Evolutionary conservation across 92 coral and sea anemone genomes (phyloP).

Genomic region (Desmophyllum pertusum): DNA sequence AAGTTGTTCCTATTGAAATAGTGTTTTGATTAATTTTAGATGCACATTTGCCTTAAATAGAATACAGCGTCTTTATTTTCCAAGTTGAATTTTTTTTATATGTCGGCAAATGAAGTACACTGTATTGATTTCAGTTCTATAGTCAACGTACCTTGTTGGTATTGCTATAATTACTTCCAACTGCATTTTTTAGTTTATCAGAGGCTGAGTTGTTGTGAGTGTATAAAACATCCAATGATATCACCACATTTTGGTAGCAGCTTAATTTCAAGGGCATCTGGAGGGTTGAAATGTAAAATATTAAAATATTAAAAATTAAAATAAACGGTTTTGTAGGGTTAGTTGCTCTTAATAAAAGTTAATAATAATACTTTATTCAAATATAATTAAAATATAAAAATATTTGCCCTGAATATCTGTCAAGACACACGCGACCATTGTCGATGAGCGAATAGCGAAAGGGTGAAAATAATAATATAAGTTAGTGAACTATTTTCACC

Average conservation of each 20-base stretch:
- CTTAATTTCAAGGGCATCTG: slow-evolving; percentile 24
- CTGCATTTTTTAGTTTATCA: neutral
- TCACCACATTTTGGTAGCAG: neutral
- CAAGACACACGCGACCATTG: too few species aligned
- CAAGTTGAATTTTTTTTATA: neutral
- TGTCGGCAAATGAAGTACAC: neutral
- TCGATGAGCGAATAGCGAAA: too few species aligned
- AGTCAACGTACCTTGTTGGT: slow-evolving; percentile 2
- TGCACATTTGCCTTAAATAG: neutral
- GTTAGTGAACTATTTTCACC: too few species aligned
- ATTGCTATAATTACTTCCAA: neutral
- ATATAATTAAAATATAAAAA: too few species aligned
- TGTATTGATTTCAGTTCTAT: neutral
- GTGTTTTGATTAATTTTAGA: neutral
- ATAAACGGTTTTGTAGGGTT: neutral
- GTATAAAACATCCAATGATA: slow-evolving; percentile 3
- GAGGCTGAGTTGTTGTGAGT: neutral
- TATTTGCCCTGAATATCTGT: too few species aligned
- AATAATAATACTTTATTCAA: neutral
- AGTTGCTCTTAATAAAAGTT: too few species aligned
- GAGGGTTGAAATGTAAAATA: neutral
- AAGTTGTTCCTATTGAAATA: neutral
- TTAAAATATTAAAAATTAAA: neutral
- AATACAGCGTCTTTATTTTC: neutral
- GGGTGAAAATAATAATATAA: too few species aligned